Evolutionary conservation across 2,888 invertebrate genomes (phyloP), one percentile per base, ranked within the genome.

Genomic region (Caenorhabditis drosophilae): DNA sequence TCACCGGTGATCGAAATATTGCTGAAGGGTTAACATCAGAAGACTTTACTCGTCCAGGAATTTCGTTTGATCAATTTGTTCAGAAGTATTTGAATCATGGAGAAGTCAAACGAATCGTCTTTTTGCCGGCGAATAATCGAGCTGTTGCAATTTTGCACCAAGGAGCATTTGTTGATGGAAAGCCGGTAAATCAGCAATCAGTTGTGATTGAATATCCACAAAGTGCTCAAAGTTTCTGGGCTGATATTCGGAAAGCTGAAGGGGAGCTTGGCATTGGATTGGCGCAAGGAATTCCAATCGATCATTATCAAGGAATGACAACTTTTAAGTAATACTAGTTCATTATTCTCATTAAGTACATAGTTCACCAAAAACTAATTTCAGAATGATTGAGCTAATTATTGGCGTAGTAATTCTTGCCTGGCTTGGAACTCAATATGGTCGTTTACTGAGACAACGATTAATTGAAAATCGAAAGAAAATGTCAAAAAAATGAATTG

Each of bases 341-440:
- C n/a, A 40, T 44, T 55, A 35, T 45, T 25, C 26, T 20, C 16
- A 18, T 26, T 15, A 46, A 46, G 20, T 23, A 49, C 44, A 48
- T 44, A n/a, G 22, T 15, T 34, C 11, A n/a, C 27, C 12, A 48
- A 46, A 23, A 16, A 2, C 11, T 27, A 4, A 23, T 46, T 15
- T 38, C 57, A 78, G 78, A 42, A 20, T 75, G 11, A 20, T 77
- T 7, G 73, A 76, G 51, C 50, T 77, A 31, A 6, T 74, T 7
- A 54, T 76, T 40, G 78, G 76, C 12, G 56, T 76, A 15, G 40
- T 57, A 6, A 72, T 78, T 40, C 47, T 78, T 31, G 70, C 64
- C 4, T 76, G 54, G 49, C 59, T 77, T 9, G 73, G 67, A 26
- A 67, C 71, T 2, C 75, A 75, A 51, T 78, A 78, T 52, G 75